These are phyloP conservation scores for Aleadryas rufinucha DNA, from an alignment of 2,113 vertebrate species.

Conservation along the genomic window DNA sequence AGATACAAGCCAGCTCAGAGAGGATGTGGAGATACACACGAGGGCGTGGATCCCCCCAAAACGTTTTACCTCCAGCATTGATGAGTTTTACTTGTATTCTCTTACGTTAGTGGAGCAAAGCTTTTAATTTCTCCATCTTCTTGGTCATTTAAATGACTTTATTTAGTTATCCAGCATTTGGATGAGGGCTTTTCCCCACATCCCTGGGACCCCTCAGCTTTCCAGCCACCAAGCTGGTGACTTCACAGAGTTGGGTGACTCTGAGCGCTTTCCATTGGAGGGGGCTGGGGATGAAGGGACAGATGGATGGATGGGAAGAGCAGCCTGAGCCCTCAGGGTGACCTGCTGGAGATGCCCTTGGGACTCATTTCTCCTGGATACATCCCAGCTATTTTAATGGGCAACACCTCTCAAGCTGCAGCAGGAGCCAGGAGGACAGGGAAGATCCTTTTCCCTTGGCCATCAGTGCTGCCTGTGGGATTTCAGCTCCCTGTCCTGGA, in stretches of 20 bases:
- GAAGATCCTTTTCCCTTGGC: neutral
- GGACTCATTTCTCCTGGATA: neutral
- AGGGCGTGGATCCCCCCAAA: neutral
- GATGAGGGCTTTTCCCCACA: neutral
- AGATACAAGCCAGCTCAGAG: neutral
- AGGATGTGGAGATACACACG: neutral
- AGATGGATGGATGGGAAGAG: neutral
- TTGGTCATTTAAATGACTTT: neutral
- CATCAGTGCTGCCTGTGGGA: neutral
- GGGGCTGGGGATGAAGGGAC: neutral
- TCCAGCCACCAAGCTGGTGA: neutral
- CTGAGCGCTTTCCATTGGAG: neutral
- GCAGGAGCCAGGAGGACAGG: neutral
- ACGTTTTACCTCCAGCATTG: neutral
- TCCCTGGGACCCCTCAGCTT: neutral
- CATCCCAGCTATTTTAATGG: neutral
- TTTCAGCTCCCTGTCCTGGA: neutral
- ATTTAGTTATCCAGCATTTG: neutral
- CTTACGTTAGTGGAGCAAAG: neutral
- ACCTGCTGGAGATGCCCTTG: neutral
- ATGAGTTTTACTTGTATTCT: neutral
- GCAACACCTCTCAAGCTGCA: neutral
- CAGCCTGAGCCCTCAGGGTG: neutral
- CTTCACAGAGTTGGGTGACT: neutral
- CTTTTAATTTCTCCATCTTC: neutral